Evolutionary conservation across 1,140 invertebrate genomes (phyloP), one percentile per base, ranked within the genome.

Genomic region (Aporrectodea caliginosa): DNA sequence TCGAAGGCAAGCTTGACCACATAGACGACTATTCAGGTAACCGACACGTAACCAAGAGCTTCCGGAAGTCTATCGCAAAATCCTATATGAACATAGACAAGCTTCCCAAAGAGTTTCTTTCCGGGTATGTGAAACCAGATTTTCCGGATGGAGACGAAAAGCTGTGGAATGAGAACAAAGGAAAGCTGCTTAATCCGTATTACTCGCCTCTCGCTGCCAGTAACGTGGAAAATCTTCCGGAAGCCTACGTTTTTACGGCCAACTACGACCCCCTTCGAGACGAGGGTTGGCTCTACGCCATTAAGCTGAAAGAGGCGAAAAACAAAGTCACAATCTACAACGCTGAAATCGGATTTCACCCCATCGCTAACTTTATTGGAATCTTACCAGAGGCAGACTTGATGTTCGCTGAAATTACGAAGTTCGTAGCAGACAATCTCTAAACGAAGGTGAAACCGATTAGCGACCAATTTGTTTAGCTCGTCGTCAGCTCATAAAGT

Each of bases 211-310:
- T 82, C 16, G 34, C 82, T 70, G 80, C 80, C 32, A 35, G 33
- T 6, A 76, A 70, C 69, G 22, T 82, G 43, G 31, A 31, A 27
- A 80, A 35, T 29, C 77, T 82, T 72, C 80, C 81, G 1, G n/a
- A 22, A 16, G 69, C 81, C 1, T 82, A 69, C 77, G 22, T 82
- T 2, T 14, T 79, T 22, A 75, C 80, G 16, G 35, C 68, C 22
- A 69, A 82, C 12, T 75, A 74, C 34, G 81, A 82, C 35, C 71
- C 82, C 14, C 35, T 82, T 6, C 43, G 80, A 35, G 81, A 81
- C 30, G 81, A 82, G 12, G 78, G 35, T 30, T 16, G 74, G 32
- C 34, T 81, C 34, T 82, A 82, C 35, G 80, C 69, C 16, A 75
- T 82, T 35, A 29, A 31, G 22, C 43, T 76, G 75, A 43, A 43